A percentile compares a stretch with the other conserved stretches of the same genome.
Conservation (phyloP, 2,888 invertebrate species). For the Oasisia sp. region DNA sequence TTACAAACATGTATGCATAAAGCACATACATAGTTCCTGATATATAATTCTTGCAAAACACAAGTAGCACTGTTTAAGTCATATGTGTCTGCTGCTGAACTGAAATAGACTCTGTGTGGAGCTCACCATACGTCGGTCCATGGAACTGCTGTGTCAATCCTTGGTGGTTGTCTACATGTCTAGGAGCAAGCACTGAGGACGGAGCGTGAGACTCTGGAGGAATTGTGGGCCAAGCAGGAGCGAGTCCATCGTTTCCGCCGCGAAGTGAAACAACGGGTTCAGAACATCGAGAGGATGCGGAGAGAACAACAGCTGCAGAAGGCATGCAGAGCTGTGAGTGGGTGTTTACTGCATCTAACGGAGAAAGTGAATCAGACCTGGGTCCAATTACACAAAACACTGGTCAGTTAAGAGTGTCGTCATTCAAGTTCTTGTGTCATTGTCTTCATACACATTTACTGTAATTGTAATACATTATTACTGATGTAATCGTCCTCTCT, state of each 20-base stretch:
- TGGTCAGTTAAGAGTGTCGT: too few relatives aligned
- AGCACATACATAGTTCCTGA: too few relatives aligned
- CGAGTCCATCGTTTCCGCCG: slow-evolving; percentile 54
- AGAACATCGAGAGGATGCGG: slow-evolving; percentile 46
- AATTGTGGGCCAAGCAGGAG: slow-evolving; percentile 47
- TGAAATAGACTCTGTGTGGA: not conserved
- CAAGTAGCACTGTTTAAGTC: not conserved
- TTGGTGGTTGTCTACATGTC: not conserved
- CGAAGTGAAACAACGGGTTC: slow-evolving; percentile 57
- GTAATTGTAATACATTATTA: too few relatives aligned
- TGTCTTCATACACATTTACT: too few relatives aligned
- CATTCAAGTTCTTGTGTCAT: too few relatives aligned
- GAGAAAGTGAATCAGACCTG: too few relatives aligned
- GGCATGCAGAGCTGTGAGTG: slow-evolving; percentile 51
- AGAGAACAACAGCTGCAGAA: slow-evolving; percentile 51
- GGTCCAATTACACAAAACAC: too few relatives aligned
- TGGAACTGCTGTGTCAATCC: not conserved
- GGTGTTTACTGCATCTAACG: not conserved
- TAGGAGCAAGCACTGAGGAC: not conserved
- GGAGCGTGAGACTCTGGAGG: slow-evolving; percentile 31
- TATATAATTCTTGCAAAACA: too few relatives aligned
- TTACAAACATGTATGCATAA: too few relatives aligned
- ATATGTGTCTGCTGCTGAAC: not conserved
- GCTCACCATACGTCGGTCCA: not conserved
- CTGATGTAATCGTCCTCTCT: too few relatives aligned